A percentile compares a stretch with the other conserved stretches of the same genome.
phyloP scores from a whole-genome alignment of 2,888 invertebrate species.

The Brachypalpus laphriformis region DNA sequence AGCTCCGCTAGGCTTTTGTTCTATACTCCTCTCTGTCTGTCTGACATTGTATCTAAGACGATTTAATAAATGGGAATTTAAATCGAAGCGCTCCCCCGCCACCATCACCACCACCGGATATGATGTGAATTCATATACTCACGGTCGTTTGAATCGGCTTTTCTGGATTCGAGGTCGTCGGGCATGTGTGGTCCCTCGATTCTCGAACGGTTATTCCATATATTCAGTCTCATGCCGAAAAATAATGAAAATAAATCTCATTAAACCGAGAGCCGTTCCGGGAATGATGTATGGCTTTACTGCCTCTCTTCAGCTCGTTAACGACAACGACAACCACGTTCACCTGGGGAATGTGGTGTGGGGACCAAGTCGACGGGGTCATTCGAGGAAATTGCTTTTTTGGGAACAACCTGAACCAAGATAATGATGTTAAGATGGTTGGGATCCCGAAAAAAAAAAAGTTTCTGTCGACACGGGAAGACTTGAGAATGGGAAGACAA shows the following conservation, averaged over 20 bases:
- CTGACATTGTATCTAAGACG: neutral
- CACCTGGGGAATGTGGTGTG: constrained; percentile 4
- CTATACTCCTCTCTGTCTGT: neutral
- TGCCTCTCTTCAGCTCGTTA: constrained; percentile 6
- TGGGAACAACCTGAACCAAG: constrained; percentile 6
- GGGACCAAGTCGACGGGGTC: constrained; percentile 1
- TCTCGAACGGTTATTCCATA: neutral
- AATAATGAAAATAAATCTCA: constrained; percentile 47
- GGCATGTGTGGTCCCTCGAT: constrained; percentile 10
- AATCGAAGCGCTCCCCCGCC: neutral
- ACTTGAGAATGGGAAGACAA: constrained; percentile 3
- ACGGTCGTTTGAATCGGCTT: neutral
- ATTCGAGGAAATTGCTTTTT: constrained; percentile 38
- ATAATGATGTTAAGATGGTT: neutral
- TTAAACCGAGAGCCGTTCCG: constrained; percentile 31
- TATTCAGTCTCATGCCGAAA: neutral
- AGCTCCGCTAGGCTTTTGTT: constrained; percentile 21
- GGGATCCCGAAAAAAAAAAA: neutral
- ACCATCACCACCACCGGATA: constrained; percentile 5
- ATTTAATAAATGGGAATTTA: constrained; percentile 16
- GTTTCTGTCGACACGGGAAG: neutral
- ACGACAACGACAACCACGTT: constrained; percentile 6
- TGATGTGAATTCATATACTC: constrained; percentile 7
- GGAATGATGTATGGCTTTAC: constrained; percentile 38
- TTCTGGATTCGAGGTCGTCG: neutral